These are phyloP conservation scores for Coecobrya sp. DNA, from an alignment of 2,888 invertebrate species.

Conservation along the genomic window DNA sequence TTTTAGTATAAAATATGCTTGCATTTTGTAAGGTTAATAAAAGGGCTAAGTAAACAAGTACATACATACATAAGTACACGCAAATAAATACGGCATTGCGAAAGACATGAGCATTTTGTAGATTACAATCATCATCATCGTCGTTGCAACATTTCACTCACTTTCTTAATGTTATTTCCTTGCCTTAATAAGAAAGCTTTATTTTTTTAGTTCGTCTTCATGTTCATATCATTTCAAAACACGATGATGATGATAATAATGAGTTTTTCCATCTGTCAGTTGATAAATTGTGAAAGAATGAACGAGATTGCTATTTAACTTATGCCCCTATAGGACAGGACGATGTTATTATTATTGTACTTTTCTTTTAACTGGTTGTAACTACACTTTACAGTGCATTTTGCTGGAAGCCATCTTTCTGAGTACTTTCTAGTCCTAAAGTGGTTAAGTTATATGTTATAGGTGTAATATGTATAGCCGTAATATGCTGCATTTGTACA, in stretches of 20 bases:
- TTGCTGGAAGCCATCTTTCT: neutral
- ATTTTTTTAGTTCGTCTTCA: neutral
- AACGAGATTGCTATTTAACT: slow-evolving; percentile 55
- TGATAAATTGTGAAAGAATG: slow-evolving; percentile 38
- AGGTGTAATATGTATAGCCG: no score
- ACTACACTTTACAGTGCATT: neutral
- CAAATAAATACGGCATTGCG: no score
- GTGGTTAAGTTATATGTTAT: neutral
- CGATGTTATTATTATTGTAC: neutral
- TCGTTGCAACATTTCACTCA: no score
- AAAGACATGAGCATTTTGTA: no score
- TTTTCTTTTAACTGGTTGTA: neutral
- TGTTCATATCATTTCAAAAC: slow-evolving; percentile 38
- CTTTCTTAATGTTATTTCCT: no score
- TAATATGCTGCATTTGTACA: no score
- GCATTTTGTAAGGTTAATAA: no score
- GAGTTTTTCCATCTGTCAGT: neutral
- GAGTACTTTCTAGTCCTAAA: neutral
- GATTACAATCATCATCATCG: no score
- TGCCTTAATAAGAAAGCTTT: neutral
- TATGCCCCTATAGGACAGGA: no score
- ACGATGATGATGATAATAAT: slow-evolving; percentile 2
- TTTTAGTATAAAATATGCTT: no score
- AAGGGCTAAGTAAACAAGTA: no score
- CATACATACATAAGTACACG: no score